Evolutionary conservation across 2,888 invertebrate species (phyloP).

Genomic region (Allolobophora icterica): DNA sequence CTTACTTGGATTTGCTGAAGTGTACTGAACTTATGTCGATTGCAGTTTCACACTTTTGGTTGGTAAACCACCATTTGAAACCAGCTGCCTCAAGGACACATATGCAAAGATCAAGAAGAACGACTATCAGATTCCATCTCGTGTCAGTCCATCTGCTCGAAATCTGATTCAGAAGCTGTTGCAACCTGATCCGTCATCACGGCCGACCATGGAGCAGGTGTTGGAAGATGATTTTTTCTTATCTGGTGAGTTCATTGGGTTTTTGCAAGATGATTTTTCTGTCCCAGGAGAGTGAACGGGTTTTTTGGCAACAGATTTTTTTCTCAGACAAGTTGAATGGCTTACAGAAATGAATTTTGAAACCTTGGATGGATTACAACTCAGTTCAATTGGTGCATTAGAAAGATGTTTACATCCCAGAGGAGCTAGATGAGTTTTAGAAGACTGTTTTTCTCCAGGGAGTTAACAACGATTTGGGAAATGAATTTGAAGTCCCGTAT

Average conservation of each 20-base stretch:
- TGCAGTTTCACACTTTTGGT: conserved; percentile 84
- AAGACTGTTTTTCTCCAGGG: neutral
- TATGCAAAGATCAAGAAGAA: conserved; percentile 93
- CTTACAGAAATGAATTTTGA: neutral
- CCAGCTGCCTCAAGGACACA: conserved; percentile 90
- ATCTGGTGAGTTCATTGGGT: conserved; percentile 51
- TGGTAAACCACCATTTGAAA: conserved; percentile 99
- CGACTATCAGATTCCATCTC: conserved; percentile 78
- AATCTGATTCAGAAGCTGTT: conserved; percentile 67
- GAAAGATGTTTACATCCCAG: neutral
- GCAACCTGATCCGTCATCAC: conserved; percentile 65
- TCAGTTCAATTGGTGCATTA: neutral
- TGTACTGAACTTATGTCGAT: neutral
- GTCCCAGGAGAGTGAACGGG: neutral
- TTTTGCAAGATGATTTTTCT: neutral
- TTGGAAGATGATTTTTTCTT: conserved; percentile 62
- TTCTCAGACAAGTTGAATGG: neutral
- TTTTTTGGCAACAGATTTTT: neutral
- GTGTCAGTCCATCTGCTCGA: conserved; percentile 57
- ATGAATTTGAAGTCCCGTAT: neutral
- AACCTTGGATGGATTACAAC: neutral
- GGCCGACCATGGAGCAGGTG: conserved; percentile 67
- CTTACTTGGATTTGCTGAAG: neutral
- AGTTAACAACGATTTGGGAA: neutral
- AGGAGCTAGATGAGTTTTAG: neutral